Percentiles rank a stretch among this genome's conserved stretches.
Evolutionary conservation across 2,113 vertebrate species (phyloP).

Genomic region (Macquaria australasica): DNA sequence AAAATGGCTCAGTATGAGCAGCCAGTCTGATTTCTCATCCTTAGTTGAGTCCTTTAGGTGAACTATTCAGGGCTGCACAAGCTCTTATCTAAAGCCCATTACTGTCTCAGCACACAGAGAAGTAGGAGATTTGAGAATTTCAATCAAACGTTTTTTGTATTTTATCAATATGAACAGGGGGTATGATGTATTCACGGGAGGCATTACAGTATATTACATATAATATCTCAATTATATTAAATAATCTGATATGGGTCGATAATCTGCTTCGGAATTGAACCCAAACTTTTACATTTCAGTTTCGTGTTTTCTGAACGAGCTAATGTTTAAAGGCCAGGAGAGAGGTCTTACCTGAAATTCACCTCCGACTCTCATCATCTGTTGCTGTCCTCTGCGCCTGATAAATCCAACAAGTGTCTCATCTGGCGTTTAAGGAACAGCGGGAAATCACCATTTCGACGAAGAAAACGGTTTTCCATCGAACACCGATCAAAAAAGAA

Average conservation of each 20-base stretch:
- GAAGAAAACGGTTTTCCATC: neutral
- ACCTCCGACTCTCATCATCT: conserved; percentile 57
- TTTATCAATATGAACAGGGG: neutral
- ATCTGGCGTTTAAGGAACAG: neutral
- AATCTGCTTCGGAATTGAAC: neutral
- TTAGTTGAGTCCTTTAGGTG: neutral
- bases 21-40: no score
- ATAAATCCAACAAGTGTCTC: conserved; percentile 47
- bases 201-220: rapidly evolving
- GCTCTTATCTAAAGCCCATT: conserved; percentile 50
- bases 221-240: no score
- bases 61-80: conserved; percentile 18
- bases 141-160: neutral
- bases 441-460: conserved; percentile 1
- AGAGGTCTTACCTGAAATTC: conserved; percentile 68
- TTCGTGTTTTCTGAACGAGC: neutral
- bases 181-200: neutral
- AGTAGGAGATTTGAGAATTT: neutral
- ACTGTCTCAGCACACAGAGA: neutral
- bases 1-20: no score
- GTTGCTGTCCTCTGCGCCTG: neutral
- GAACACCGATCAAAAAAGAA: neutral
- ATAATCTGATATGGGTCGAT: neutral
- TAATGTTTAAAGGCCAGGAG: neutral
- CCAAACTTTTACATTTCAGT: neutral